These are phyloP conservation scores for Bombus confusus DNA, from an alignment of 1,140 invertebrate genomes.

Conservation along the genomic window DNA sequence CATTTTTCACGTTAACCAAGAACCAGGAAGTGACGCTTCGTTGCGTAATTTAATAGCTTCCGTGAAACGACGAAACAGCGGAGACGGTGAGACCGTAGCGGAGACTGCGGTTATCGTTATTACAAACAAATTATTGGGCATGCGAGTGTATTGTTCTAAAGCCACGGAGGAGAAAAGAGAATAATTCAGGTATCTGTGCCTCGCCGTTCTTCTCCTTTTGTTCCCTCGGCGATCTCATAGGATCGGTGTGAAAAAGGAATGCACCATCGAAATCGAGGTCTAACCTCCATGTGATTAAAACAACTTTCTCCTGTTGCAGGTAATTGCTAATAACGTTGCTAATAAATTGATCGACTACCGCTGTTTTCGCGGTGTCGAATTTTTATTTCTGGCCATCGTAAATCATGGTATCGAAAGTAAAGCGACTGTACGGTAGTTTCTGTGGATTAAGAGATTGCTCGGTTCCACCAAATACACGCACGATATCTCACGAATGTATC, in stretches of 20 bases:
- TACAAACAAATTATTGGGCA: constrained; percentile 56
- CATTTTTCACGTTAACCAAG: constrained; percentile 53
- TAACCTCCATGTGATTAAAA: constrained; percentile 11
- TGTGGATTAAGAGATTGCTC: neutral
- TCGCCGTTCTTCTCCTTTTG: neutral
- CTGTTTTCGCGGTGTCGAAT: neutral
- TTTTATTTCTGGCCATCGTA: neutral
- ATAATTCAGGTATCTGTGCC: constrained; percentile 36
- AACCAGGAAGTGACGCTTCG: constrained; percentile 67
- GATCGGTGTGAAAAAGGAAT: constrained; percentile 29
- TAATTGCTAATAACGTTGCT: neutral
- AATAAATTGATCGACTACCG: constrained; percentile 4
- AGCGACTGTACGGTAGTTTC: neutral
- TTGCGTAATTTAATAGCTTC: constrained; percentile 72
- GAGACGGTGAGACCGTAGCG: constrained; percentile 47
- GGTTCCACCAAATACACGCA: neutral
- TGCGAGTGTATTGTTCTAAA: constrained; percentile 35
- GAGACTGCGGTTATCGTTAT: constrained; percentile 49
- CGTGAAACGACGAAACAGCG: constrained; percentile 58
- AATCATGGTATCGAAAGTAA: neutral
- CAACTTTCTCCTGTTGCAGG: constrained; percentile 15
- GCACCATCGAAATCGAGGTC: neutral
- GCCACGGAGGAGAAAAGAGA: constrained; percentile 32
- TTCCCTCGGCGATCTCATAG: neutral
- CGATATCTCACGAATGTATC: neutral